Conservation (phyloP, 1,140 invertebrate species). For the Ladona fulva region DNA sequence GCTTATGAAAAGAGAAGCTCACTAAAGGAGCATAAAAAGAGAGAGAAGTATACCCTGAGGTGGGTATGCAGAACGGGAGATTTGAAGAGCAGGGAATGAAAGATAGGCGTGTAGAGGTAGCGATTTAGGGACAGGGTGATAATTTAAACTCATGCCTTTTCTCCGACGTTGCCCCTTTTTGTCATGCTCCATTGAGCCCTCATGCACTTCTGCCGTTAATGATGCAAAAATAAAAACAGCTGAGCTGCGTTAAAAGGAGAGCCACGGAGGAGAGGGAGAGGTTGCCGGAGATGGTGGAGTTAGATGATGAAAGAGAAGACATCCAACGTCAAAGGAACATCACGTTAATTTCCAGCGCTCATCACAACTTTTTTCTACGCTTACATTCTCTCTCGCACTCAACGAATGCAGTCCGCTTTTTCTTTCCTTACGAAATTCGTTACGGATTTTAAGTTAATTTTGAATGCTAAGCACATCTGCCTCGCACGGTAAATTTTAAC, state of each 20-base stretch:
- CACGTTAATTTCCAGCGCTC: not conserved
- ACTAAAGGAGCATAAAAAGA: too few species aligned
- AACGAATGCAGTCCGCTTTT: not conserved
- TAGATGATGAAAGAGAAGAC: not conserved
- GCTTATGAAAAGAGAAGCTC: too few species aligned
- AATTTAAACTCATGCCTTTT: not conserved
- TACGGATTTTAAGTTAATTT: not conserved
- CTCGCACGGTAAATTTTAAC: too few species aligned
- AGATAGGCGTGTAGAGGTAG: not conserved
- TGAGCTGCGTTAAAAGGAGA: not conserved
- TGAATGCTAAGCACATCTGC: not conserved
- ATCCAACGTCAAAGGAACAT: not conserved
- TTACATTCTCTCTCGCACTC: not conserved
- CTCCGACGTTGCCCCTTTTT: not conserved
- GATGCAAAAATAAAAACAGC: conserved; percentile 10
- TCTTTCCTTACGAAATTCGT: not conserved
- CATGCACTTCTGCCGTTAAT: not conserved
- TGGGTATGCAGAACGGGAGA: too few species aligned
- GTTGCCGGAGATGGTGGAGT: too few species aligned
- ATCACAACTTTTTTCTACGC: not conserved
- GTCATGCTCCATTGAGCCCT: not conserved
- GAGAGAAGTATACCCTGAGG: too few species aligned
- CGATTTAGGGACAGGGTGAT: not conserved
- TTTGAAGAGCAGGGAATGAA: not conserved
- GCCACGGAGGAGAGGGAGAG: too few species aligned